phyloP scores from a whole-genome alignment of 2,888 invertebrate species.

The Hydrotaea diabolus region DNA sequence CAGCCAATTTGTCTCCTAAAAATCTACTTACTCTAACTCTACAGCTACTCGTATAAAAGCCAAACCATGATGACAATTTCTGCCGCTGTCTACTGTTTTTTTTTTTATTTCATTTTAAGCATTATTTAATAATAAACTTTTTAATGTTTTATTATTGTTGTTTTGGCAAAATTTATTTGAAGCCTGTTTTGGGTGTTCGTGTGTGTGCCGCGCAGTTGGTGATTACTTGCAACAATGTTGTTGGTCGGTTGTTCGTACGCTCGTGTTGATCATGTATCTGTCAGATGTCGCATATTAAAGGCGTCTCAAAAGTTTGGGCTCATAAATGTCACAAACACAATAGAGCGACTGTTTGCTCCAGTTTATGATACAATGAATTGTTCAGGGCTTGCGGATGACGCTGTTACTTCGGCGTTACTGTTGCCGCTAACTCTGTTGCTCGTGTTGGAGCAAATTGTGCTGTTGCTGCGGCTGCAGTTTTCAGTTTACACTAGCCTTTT shows the following conservation, averaged over 20 bases:
- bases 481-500: neutral
- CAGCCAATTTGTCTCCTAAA: constrained; percentile 24
- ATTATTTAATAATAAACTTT: constrained; percentile 40
- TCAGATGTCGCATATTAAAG: constrained; percentile 59
- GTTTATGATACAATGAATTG: constrained; percentile 34
- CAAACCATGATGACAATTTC: neutral
- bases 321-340: constrained; percentile 55
- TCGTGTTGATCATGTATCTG: constrained; percentile 50
- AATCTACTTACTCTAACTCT: no score
- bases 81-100: no score
- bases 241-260: no score
- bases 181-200: neutral
- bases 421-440: constrained; percentile 1
- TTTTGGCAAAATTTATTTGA: neutral
- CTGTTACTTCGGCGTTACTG: constrained; percentile 32
- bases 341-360: neutral
- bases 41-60: neutral
- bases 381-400: neutral
- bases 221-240: constrained; percentile 17
- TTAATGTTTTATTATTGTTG: constrained; percentile 28
- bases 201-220: neutral
- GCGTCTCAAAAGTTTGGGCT: constrained; percentile 59
- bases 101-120: neutral
- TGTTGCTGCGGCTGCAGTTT: neutral
- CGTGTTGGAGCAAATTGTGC: constrained; percentile 1